These are phyloP conservation scores for Cephalopachus bancanus DNA, from an alignment of 2,797 vertebrate species.

Conservation along the genomic window DNA sequence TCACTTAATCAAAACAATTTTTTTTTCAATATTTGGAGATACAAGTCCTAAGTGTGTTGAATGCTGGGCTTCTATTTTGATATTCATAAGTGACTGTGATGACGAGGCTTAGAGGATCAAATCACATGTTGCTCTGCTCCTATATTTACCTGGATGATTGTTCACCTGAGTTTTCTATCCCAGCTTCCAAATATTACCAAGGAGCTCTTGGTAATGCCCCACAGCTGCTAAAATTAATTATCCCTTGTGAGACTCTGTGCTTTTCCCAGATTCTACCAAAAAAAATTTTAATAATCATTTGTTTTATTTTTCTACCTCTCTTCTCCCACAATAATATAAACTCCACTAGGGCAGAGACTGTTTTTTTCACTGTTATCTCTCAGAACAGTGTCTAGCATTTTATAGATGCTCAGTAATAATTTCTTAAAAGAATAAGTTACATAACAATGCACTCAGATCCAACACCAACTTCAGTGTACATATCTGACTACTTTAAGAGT, in stretches of 20 bases:
- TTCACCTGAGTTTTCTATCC: not conserved
- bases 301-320: not conserved
- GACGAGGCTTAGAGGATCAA: not conserved
- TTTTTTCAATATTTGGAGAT: not conserved
- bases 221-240: not conserved
- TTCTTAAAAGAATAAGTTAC: not conserved
- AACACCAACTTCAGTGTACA: not conserved
- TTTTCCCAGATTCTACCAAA: not conserved
- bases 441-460: not conserved
- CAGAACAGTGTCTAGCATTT: not conserved
- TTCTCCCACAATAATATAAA: not conserved
- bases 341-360: not conserved
- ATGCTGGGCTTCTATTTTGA: not conserved
- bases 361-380: not conserved
- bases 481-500: not conserved
- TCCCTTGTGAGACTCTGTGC: not conserved
- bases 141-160: not conserved
- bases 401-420: not conserved
- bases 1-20: not conserved
- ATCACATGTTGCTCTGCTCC: not conserved
- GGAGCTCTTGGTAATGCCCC: not conserved
- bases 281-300: not conserved
- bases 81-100: conserved; percentile 10
- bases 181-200: not conserved
- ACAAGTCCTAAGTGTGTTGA: not conserved